These are phyloP conservation scores for Drosophila guanche DNA, from an alignment of 1,140 invertebrate genomes.

Conservation along the genomic window DNA sequence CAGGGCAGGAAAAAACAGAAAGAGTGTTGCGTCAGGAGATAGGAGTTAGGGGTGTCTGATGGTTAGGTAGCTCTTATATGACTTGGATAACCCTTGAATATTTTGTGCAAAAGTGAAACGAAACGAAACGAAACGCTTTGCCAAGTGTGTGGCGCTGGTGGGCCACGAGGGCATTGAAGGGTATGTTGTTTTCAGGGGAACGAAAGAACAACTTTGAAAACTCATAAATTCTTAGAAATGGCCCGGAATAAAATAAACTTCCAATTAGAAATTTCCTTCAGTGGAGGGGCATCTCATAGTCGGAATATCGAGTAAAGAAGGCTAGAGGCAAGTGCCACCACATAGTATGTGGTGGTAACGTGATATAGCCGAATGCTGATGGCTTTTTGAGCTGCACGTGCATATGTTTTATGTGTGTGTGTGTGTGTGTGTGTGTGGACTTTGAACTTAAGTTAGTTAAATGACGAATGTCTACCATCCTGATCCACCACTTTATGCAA, in stretches of 20 bases:
- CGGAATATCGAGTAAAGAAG: slow-evolving; percentile 9
- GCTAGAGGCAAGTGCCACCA: background rate
- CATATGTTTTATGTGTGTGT: background rate
- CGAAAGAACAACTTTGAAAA: too few species aligned
- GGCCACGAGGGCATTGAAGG: too few species aligned
- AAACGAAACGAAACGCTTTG: slow-evolving; percentile 32
- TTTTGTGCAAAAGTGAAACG: slow-evolving; percentile 37
- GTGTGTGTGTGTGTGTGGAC: slow-evolving; percentile 10
- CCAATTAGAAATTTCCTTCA: too few species aligned
- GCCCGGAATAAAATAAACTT: too few species aligned
- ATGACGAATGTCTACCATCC: background rate
- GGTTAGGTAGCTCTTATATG: too few species aligned
- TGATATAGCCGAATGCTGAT: slow-evolving; percentile 46
- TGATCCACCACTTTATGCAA: too few species aligned
- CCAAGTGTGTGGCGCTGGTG: background rate
- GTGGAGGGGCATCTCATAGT: too few species aligned
- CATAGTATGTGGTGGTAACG: slow-evolving; percentile 13
- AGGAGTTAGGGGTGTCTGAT: slow-evolving; percentile 4
- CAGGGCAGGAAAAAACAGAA: slow-evolving; percentile 2
- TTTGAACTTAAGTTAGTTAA: slow-evolving; percentile 55
- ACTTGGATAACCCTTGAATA: slow-evolving; percentile 30
- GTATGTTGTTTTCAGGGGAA: too few species aligned
- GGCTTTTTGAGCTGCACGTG: slow-evolving; percentile 49
- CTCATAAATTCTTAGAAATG: too few species aligned
- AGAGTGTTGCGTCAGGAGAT: background rate